Evolutionary conservation across 92 coral and sea anemone genomes (phyloP), one percentile per base, ranked within the genome.

Genomic region (Epizoanthus rinbou): DNA sequence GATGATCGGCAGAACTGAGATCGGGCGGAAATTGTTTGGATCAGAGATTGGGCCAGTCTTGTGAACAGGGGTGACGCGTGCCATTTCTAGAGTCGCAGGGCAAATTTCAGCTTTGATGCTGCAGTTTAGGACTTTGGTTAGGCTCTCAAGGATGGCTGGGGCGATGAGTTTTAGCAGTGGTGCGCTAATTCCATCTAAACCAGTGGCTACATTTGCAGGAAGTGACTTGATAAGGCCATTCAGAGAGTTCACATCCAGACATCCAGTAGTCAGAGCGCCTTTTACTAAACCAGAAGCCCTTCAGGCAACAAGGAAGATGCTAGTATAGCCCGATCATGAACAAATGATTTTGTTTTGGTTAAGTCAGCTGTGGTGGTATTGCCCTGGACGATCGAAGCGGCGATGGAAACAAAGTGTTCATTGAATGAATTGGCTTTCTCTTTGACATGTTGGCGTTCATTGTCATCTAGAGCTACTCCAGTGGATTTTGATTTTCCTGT

Each of bases 31-130:
- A 68, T 84, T 85, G 74, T 70, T 79, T 5, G 75, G 85, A 70
- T 85, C 87, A 43, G 86, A 54, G 2, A 21, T 19, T 35, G 86
- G 41, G 2, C 87, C 87, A 52, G 73, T 23, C 52, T 89, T 85
- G 74, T 75, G 57, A 70, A 90, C 64, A 14, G 88, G 83, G 8
- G 88, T 87, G 8, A 76, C 87, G 24, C 84, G 75, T 31, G 88
- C 88, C 41, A 76, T 25, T 76, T 86, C 86, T 8, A 85, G 76
- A 57, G 72, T 28, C 56, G 63, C 47, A 6, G 87, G 88, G 85
- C 88, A 88, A 58, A 58, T 67, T 65, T 85, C 82, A 15, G 73
- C 66, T 63, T 83, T 63, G 6, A 87, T 67, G 56, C 87, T 87
- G 47, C 87, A 82, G 68, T 87, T 83, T 35, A 83, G 50, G 59